Conservation (phyloP, 1,140 invertebrate genomes). For the Lordiphosa mommai region DNA sequence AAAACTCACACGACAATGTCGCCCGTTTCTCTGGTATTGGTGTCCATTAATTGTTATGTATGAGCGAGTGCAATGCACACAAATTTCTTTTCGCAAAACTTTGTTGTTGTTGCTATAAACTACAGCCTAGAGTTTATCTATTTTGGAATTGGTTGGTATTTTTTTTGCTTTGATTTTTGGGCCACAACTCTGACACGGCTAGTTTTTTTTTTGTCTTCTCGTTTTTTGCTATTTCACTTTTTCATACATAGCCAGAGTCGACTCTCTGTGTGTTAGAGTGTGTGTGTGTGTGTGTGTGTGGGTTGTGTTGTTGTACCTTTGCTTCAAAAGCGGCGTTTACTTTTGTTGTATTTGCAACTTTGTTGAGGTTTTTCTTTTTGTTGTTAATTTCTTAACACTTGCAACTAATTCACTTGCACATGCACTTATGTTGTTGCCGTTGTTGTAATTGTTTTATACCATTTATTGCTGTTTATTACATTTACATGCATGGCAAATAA, state of each 20-base stretch:
- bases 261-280: neutral
- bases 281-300: slow-evolving; percentile 14
- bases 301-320: slow-evolving; percentile 60
- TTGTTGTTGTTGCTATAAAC: too few relatives aligned
- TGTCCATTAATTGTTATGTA: too few relatives aligned
- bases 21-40: too few relatives aligned
- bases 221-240: slow-evolving; percentile 64
- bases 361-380: too few relatives aligned
- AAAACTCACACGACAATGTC: too few relatives aligned
- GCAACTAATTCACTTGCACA: slow-evolving; percentile 16
- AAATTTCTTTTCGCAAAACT: too few relatives aligned
- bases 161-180: too few relatives aligned
- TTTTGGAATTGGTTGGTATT: too few relatives aligned
- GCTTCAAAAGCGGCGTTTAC: slow-evolving; percentile 45
- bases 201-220: slow-evolving; percentile 22
- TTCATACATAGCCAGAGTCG: slow-evolving; percentile 47
- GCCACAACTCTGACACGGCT: slow-evolving; percentile 1
- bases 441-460: slow-evolving; percentile 9
- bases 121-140: too few relatives aligned
- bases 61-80: too few relatives aligned
- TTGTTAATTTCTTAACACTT: too few relatives aligned
- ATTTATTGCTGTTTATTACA: slow-evolving; percentile 30
- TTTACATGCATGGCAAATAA: slow-evolving; percentile 17
- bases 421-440: slow-evolving; percentile 3
- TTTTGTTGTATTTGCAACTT: slow-evolving; percentile 4